phyloP scores from a whole-genome alignment of 2,888 invertebrate species.

The Hypena proboscidalis region DNA sequence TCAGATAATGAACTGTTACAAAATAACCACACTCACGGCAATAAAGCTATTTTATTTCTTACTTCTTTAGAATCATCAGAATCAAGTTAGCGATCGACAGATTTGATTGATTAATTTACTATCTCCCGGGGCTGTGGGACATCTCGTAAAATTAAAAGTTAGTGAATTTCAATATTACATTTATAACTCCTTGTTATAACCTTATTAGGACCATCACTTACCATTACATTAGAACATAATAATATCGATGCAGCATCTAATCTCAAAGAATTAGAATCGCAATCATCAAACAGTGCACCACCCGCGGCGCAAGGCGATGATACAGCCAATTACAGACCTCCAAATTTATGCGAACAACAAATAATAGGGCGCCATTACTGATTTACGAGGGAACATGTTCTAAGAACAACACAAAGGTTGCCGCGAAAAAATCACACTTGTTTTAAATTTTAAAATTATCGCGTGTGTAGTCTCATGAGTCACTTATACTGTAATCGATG shows the following conservation, averaged over 20 bases:
- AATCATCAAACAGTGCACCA: slow-evolving; percentile 44
- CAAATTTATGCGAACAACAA: slow-evolving; percentile 74
- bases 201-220: slow-evolving; percentile 4
- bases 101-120: neutral
- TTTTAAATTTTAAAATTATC: slow-evolving; percentile 62
- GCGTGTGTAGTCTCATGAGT: slow-evolving; percentile 66
- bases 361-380: slow-evolving; percentile 82
- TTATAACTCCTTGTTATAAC: slow-evolving; percentile 10
- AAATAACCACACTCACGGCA: neutral
- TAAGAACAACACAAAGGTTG: slow-evolving; percentile 63
- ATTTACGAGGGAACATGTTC: slow-evolving; percentile 76
- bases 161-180: neutral
- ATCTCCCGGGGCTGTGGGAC: neutral
- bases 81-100: neutral
- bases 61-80: neutral
- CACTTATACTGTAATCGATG: slow-evolving; percentile 71
- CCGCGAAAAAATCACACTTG: slow-evolving; percentile 70
- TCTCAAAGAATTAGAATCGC: slow-evolving; percentile 20
- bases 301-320: slow-evolving; percentile 62
- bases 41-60: neutral
- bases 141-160: neutral
- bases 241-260: neutral
- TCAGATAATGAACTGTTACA: slow-evolving; percentile 3
- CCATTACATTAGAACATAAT: neutral
- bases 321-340: slow-evolving; percentile 61